Evolutionary conservation across 1,140 invertebrate genomes (phyloP), one percentile per base, ranked within the genome.

Genomic region (Stenopsyche tienmushanensis): DNA sequence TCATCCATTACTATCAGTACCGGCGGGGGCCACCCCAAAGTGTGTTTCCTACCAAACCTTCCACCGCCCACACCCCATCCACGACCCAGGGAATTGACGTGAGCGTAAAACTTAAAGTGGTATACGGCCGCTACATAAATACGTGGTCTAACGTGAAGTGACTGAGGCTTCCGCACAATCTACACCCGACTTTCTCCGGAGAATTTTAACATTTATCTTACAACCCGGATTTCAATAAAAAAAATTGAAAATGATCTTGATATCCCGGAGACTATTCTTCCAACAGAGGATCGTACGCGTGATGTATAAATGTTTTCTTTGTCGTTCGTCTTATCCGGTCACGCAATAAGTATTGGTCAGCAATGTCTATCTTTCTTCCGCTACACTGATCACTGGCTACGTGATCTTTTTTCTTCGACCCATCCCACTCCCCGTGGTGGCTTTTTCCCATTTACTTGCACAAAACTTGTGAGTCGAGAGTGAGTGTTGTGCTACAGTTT

Each of bases 401-500:
- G 18, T 60, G 39, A 18, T 25, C 41, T 47, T 60, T 60, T 58
- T 58, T 29, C 39, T 60, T n/a, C 10, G 7, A n/a, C 23, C 5
- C 52, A n/a, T 26, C 23, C 41, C 42, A 26, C 39, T 20, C 10
- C 41, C 34, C 8, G n/a, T 13, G 15, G 20, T 58, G 26, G 8
- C 41, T 15, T 58, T 13, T 58, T 58, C 34, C 55, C 34, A 58
- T 62, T 47, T 47, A 47, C 50, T 59, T 42, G 57, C 57, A 59
- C 34, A 23, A 24, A 59, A 59, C 34, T 59, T 44, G 41, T 39
- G n/a, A n/a, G n/a, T n/a, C n/a, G n/a, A n/a, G n/a, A n/a, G n/a
- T n/a, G 25, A 53, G 62, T 62, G 44, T 62, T 62, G 62, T 25
- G 34, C 50, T 39, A 17, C 52, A 64, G 62, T 65, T 65, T 54